Base-by-base conservation (phyloP, 2,888 invertebrate species). In the Agonopterix arenella region DNA sequence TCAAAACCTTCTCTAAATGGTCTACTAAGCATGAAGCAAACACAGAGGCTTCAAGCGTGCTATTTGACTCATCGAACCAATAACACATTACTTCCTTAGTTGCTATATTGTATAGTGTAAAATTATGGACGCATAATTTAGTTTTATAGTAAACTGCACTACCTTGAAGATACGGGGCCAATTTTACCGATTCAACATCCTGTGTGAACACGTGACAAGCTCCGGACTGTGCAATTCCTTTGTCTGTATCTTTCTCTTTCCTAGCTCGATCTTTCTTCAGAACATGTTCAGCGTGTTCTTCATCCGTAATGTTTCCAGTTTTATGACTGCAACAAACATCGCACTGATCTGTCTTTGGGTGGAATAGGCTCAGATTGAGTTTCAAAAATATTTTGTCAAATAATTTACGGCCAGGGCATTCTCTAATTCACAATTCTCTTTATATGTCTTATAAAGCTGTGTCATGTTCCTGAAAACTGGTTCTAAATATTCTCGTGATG, bases 101-200 rank as follows among this genome's bases (percentile, higher is more conserved):
- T 38, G 50, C 53, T 49, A 60, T 2, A 54, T 59, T 58, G 41
- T 57, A 55, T 11, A 53, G 4, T 44, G 59, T 61, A 50, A 64
- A 64, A 56, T 64, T 64, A 52, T 63, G 61, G 5, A 59, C 58
- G 38, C 59, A 59, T 36, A 65, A 45, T 52, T 67, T 64, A 11
- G 60, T 67, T 56, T 64, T 64, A 45, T 55, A 66, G 36, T 64
- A 63, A 49, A 66, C 9, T 7, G 62, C 63, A 57, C 60, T 62
- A 16, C 61, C 60, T 53, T 60, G 58, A 46, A 64, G 50, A 52
- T 52, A 52, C n/a, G 62, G 64, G 13, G 48, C 49, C 46, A 61
- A 52, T 57, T 62, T 61, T 38, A 64, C 64, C n/a, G 61, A 53
- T 54, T 62, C 45, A 38, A 66, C 52, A 54, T 66, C 62, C 48